These are phyloP conservation scores for Cotesia vestalis DNA, from an alignment of 1,140 invertebrate genomes.

Conservation along the genomic window DNA sequence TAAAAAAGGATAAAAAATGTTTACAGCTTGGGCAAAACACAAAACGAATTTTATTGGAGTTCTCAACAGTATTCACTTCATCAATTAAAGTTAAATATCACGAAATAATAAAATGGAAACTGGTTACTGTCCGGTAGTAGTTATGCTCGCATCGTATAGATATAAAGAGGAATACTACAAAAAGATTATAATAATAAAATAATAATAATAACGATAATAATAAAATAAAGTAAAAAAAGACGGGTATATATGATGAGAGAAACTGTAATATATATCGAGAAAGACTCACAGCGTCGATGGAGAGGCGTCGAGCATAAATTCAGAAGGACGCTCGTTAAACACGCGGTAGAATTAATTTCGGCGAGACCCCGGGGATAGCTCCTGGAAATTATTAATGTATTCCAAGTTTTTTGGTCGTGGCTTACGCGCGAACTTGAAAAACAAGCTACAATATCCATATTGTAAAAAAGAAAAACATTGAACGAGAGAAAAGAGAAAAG, in stretches of 20 bases:
- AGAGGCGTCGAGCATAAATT: constrained; percentile 38
- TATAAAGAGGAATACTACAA: too few relatives aligned
- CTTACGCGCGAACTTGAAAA: constrained; percentile 21
- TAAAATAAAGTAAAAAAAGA: not conserved
- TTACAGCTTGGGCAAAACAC: constrained; percentile 8
- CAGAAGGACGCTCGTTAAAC: constrained; percentile 35
- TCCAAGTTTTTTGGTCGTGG: constrained; percentile 46
- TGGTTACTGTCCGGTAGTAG: too few relatives aligned
- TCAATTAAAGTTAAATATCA: too few relatives aligned
- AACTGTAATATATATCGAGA: constrained; percentile 22
- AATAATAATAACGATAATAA: too few relatives aligned
- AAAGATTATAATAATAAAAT: too few relatives aligned
- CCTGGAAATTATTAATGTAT: constrained; percentile 61
- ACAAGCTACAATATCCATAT: not conserved
- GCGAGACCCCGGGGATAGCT: constrained; percentile 36
- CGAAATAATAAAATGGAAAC: too few relatives aligned
- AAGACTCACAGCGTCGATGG: constrained; percentile 30
- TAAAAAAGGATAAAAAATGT: constrained; percentile 9
- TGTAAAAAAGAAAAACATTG: constrained; percentile 1
- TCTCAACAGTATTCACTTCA: constrained; percentile 11
- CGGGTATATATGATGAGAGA: not conserved
- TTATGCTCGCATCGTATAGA: too few relatives aligned
- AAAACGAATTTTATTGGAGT: constrained; percentile 28
- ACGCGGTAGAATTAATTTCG: constrained; percentile 34
- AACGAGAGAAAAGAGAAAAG: not conserved